A percentile compares a stretch with the other conserved stretches of the same genome.
Evolutionary conservation across 2,797 vertebrate genomes (phyloP).

Genomic region (Takifugu ocellatus): DNA sequence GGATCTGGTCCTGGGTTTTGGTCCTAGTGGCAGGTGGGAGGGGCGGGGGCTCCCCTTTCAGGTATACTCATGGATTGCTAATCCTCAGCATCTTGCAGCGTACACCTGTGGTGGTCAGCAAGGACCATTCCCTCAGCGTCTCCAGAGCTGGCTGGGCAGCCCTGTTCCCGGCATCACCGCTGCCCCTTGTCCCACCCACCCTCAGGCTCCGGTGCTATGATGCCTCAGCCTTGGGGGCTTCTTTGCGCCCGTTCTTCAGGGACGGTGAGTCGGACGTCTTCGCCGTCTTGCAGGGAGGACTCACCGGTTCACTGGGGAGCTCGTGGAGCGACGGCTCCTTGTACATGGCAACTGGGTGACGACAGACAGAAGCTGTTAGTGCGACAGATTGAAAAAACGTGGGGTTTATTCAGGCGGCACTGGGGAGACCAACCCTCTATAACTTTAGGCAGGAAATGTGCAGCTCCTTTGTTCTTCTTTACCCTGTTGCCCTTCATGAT

Average conservation of each 20-base stretch:
- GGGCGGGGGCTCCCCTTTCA: constrained; percentile 41
- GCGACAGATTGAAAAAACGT: constrained; percentile 2
- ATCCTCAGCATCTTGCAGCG: constrained; percentile 48
- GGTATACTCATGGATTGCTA: constrained; percentile 50
- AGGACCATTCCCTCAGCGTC: constrained; percentile 42
- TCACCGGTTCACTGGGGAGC: constrained; percentile 76
- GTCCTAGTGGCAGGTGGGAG: constrained; percentile 41
- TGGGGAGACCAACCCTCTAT: constrained; percentile 85
- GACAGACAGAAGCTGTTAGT: constrained; percentile 24
- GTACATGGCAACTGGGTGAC: constrained; percentile 91
- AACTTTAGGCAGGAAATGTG: constrained; percentile 98
- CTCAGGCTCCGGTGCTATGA: constrained; percentile 75
- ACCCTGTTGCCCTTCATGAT: constrained; percentile 99
- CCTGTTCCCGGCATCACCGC: constrained; percentile 55
- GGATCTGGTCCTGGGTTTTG: constrained; percentile 28
- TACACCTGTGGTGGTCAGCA: constrained; percentile 39
- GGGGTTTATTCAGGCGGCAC: constrained; percentile 1
- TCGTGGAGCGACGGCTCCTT: constrained; percentile 96
- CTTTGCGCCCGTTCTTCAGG: constrained; percentile 72
- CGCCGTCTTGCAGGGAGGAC: constrained; percentile 76
- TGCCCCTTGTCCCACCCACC: constrained; percentile 69
- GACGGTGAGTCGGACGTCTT: constrained; percentile 76
- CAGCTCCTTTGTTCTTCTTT: constrained; percentile 95
- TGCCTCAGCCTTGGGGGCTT: constrained; percentile 72
- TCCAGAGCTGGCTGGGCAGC: constrained; percentile 50